These are phyloP conservation scores for Leptinotarsa undecemlineata DNA, from an alignment of 1,140 invertebrate species.

Conservation along the genomic window DNA sequence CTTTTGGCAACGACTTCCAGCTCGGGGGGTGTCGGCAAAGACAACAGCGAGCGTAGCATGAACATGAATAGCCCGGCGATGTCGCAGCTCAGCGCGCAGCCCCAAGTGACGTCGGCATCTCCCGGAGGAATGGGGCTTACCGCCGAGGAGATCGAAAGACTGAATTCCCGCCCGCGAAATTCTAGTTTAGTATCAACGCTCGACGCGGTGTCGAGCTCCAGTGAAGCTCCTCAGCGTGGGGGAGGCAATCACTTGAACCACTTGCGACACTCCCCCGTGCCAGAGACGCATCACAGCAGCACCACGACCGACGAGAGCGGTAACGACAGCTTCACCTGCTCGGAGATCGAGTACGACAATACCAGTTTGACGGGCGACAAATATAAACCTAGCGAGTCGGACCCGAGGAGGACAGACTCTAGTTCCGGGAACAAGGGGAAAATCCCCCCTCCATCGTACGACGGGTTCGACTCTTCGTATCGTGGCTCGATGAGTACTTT, in stretches of 20 bases:
- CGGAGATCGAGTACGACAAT: slow-evolving; percentile 96
- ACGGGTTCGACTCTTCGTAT: slow-evolving; percentile 92
- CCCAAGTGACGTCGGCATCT: slow-evolving; percentile 62
- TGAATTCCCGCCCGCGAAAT: slow-evolving; percentile 82
- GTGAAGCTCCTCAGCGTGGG: slow-evolving; percentile 72
- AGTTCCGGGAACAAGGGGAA: slow-evolving; percentile 60
- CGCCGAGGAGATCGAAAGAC: slow-evolving; percentile 88
- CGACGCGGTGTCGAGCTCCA: slow-evolving; percentile 90
- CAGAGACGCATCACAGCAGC: slow-evolving; percentile 73
- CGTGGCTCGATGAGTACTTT: slow-evolving; percentile 89
- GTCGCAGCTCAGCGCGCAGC: slow-evolving; percentile 83
- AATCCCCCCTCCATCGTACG: slow-evolving; percentile 77
- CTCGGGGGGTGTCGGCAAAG: slow-evolving; percentile 81
- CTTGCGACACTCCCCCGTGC: slow-evolving; percentile 70
- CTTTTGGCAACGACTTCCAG: slow-evolving; percentile 85
- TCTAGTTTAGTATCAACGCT: slow-evolving; percentile 89
- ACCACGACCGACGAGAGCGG: slow-evolving; percentile 93
- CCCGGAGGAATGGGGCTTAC: slow-evolving; percentile 81
- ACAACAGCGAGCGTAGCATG: slow-evolving; percentile 86
- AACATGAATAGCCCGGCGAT: slow-evolving; percentile 89
- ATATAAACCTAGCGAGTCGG: slow-evolving; percentile 72
- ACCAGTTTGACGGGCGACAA: slow-evolving; percentile 82
- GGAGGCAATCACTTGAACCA: slow-evolving; percentile 64
- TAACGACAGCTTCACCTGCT: slow-evolving; percentile 97
- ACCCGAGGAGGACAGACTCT: slow-evolving; percentile 64